These are phyloP conservation scores for Chorisops tibialis DNA, from an alignment of 2,888 invertebrate genomes.

Conservation along the genomic window DNA sequence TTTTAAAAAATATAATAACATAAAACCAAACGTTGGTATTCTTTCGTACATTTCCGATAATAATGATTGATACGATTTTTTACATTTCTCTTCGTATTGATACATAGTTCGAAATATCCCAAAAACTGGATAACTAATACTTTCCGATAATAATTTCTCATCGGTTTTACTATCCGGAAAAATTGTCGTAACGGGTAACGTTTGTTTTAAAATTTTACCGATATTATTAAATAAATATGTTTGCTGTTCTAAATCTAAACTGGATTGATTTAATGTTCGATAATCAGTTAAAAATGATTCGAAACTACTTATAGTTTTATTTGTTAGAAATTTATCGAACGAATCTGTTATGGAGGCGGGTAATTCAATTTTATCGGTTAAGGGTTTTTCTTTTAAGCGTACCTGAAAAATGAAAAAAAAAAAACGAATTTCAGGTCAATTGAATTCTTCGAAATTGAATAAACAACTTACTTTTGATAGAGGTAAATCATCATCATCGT, in stretches of 20 bases:
- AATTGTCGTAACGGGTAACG: constrained; percentile 47
- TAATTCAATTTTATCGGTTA: constrained; percentile 49
- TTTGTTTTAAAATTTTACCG: constrained; percentile 46
- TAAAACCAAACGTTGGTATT: constrained; percentile 76
- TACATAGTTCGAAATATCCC: constrained; percentile 82
- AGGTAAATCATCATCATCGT: constrained; percentile 67
- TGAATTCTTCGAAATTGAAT: too few relatives aligned
- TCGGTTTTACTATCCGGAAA: constrained; percentile 60
- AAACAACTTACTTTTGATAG: constrained; percentile 68
- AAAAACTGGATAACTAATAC: constrained; percentile 79
- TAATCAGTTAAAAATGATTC: constrained; percentile 51
- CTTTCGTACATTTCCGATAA: constrained; percentile 74
- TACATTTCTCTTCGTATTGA: constrained; percentile 69
- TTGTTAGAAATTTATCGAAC: constrained; percentile 48
- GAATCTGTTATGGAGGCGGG: constrained; percentile 48
- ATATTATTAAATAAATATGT: constrained; percentile 50
- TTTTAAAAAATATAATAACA: constrained; percentile 86
- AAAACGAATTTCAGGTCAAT: not conserved
- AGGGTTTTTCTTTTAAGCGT: constrained; percentile 51
- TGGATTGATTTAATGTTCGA: constrained; percentile 45
- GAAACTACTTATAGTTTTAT: constrained; percentile 47
- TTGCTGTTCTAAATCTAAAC: constrained; percentile 49
- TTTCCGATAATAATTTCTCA: constrained; percentile 64
- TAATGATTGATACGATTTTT: constrained; percentile 75
- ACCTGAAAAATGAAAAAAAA: constrained; percentile 42